Evolutionary conservation across 2,888 invertebrate species (phyloP).

Genomic region (Drosophila mulleri): DNA sequence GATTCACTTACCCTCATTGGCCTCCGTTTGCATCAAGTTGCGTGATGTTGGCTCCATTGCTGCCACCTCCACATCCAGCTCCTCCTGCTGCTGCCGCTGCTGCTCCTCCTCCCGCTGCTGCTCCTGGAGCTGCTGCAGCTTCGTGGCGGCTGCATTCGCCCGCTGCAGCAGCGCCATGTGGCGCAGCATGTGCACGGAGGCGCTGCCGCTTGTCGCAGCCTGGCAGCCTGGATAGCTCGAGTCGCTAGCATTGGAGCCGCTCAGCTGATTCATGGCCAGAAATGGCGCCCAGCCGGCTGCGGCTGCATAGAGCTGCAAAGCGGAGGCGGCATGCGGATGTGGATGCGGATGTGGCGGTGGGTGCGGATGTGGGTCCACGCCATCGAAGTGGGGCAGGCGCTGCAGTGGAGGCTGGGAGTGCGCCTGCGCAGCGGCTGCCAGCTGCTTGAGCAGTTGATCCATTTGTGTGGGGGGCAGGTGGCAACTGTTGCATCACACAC

Average conservation of each 20-base stretch:
- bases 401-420: constrained; percentile 33
- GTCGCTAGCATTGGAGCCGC: constrained; percentile 7
- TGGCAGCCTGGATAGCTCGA: constrained; percentile 21
- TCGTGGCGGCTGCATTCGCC: constrained; percentile 43
- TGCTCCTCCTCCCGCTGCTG: not conserved
- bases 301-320: constrained; percentile 89
- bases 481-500: constrained; percentile 51
- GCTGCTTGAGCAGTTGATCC: constrained; percentile 86
- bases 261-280: constrained; percentile 83
- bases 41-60: not conserved
- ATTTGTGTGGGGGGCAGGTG: constrained; percentile 32
- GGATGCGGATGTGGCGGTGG: not conserved
- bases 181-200: constrained; percentile 61
- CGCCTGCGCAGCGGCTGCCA: constrained; percentile 86
- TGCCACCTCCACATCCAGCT: constrained; percentile 20
- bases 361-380: not conserved
- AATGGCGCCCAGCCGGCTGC: constrained; percentile 89
- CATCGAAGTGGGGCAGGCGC: constrained; percentile 12
- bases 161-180: constrained; percentile 67
- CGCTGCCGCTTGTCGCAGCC: constrained; percentile 12
- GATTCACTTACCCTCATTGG: constrained; percentile 16
- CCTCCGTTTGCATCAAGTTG: constrained; percentile 2
- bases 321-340: constrained; percentile 84
- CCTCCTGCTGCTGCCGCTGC: constrained; percentile 32
- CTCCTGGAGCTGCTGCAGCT: constrained; percentile 19